Evolutionary conservation across 2,113 vertebrate species (phyloP), one percentile per base, ranked within the genome.

Genomic region (Xenopus laevis): DNA sequence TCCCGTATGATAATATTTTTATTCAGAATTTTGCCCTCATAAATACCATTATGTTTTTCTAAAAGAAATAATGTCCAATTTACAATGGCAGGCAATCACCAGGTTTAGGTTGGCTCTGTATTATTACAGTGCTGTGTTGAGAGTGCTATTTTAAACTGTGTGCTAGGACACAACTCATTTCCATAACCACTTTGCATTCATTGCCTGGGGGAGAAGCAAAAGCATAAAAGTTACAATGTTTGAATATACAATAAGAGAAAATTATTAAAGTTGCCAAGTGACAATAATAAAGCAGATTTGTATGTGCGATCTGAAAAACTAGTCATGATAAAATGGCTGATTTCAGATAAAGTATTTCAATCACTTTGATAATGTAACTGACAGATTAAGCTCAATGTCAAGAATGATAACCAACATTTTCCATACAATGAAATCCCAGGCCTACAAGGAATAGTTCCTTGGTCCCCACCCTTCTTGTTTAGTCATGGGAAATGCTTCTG

Each of bases 231-330:
- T 77, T 77, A 64, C 74, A 70, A 77, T 64, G 74, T 70, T 77
- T 67, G 67, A 77, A 70, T 70, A 64, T 77, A 77, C 47, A 77
- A 77, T 77, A 77, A 68, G 73, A 65, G 58, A 40, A 69, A 77
- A 77, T 77, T 77, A 77, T 70, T 70, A 77, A 69, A 70, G 66
- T 59, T 69, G 68, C 73, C 73, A 69, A 76, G 73, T 70, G 74
- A 77, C 67, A 77, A 77, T 64, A 77, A 77, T 70, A 64, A 69
- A 69, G 60, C 66, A 77, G 74, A 77, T 70, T 77, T 62, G 45
- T 77, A 77, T 77, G 70, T 77, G 47, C 70, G 74, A 70, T 77
- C 33, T 70, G 74, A 69, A 70, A 70, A 70, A 59, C 66, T 70
- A 64, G 67, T 64, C 60, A 23, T 18, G 74, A 77, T 77, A 70